Evolutionary conservation across 2,888 invertebrate species (phyloP), one percentile per base, ranked within the genome.

Genomic region (Acleris holmiana): DNA sequence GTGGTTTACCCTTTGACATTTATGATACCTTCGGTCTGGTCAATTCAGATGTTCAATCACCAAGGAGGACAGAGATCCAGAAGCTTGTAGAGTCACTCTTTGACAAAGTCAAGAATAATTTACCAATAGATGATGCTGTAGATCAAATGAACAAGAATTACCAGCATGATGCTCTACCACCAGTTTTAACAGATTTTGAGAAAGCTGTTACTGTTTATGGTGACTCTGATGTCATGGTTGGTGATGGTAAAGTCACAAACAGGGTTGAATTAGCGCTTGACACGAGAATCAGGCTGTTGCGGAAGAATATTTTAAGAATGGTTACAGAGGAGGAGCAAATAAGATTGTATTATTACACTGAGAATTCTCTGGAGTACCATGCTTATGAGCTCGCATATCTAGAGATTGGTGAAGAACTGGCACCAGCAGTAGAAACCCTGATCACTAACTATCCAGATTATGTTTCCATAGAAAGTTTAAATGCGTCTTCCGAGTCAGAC

Each of bases 91-190:
- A 90, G 56, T 83, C 86, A 2, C 80, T 97, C 25, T 93, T 96
- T 78, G 82, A 87, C 18, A 94, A 93, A 73, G 79, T 96, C 51
- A 85, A 94, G 57, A 77, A 94, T 40, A 89, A 95, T 76, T 84
- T 95, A 2, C 94, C 96, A 44, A 86, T 96, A 49, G 97, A 99
- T 84, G 93, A 94, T 44, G 97, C 97, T 17, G 97, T 96, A 2
- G 99, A 99, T 86, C 95, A 96, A 85, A 93, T 99, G 93, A 97
- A 96, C 2, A 96, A 96, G 76, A 94, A 95, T 71, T 97, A 96
- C 78, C 96, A 98, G 80, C 95, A 96, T 76, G 97, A 97, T 84
- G 96, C 97, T 4, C 88, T 99, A 61, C 99, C 99, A 0, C 99
- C 99, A 0, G 93, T 95, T 35, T 83, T 97, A 2, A 94, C 93